Percentiles rank a stretch among this genome's conserved stretches.
Conservation (phyloP, 2,113 vertebrate genomes). For the Datnioides undecimradiatus region DNA sequence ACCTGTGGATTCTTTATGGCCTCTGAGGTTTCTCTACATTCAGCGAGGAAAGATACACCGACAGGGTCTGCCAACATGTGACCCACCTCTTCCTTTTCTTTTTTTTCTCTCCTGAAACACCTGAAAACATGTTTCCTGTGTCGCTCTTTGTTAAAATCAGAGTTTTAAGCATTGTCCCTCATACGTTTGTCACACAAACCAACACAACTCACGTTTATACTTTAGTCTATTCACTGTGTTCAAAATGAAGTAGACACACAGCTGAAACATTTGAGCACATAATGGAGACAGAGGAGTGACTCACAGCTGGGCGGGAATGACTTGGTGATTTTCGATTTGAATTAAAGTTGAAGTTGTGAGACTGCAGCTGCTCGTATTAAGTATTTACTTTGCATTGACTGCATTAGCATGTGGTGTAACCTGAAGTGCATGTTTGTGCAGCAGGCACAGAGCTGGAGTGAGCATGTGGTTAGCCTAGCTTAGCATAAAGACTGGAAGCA, state of each 20-base stretch:
- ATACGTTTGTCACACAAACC: not conserved
- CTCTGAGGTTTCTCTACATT: slow-evolving; percentile 10
- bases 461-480: no score
- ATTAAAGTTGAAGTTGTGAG: no score
- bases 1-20: slow-evolving; percentile 43
- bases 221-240: not conserved
- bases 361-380: no score
- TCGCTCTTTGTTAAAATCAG: not conserved
- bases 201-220: not conserved
- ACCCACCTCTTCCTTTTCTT: not conserved
- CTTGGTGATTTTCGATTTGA: no score
- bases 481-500: no score
- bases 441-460: no score
- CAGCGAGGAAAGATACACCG: slow-evolving; percentile 13
- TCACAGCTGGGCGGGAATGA: not conserved
- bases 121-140: not conserved
- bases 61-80: not conserved
- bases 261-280: not conserved
- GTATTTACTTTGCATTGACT: no score
- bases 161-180: not conserved
- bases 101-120: not conserved
- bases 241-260: not conserved
- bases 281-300: not conserved
- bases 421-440: no score
- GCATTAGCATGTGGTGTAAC: no score